These are phyloP conservation scores for Antheraea pernyi DNA, from an alignment of 1,140 invertebrate genomes.

Conservation along the genomic window DNA sequence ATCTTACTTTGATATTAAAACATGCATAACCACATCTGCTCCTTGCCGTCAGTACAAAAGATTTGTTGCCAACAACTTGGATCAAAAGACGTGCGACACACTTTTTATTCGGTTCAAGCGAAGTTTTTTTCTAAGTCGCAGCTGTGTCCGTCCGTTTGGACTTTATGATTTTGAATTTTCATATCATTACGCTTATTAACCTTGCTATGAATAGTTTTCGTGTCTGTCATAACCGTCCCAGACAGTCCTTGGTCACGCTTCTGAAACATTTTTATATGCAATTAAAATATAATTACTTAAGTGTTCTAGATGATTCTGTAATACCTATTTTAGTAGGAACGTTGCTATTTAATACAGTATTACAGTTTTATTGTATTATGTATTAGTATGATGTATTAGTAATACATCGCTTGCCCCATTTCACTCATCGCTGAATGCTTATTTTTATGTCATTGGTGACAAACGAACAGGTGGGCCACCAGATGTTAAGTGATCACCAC, in stretches of 20 bases:
- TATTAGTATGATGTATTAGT: too few species aligned
- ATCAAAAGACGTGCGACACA: background rate
- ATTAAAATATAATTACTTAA: background rate
- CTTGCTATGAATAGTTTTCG: background rate
- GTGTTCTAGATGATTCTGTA: too few species aligned
- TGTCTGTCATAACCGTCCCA: background rate
- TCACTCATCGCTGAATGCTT: too few species aligned
- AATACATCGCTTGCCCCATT: too few species aligned
- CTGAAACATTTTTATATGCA: constrained; percentile 20
- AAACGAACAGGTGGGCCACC: too few species aligned
- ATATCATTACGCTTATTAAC: background rate
- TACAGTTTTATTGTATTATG: too few species aligned
- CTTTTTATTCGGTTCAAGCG: background rate
- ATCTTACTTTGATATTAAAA: background rate
- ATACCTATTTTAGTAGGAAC: too few species aligned
- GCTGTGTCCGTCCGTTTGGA: background rate
- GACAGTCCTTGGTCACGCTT: background rate
- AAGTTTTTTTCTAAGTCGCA: background rate
- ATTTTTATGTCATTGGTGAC: too few species aligned
- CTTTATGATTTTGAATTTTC: background rate
- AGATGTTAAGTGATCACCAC: too few species aligned
- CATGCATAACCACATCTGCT: background rate
- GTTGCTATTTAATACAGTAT: too few species aligned
- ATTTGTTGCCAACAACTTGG: background rate
- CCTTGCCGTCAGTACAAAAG: background rate